Evolutionary conservation across 1,140 invertebrate genomes (phyloP).

Genomic region (Conus ventricosus): DNA sequence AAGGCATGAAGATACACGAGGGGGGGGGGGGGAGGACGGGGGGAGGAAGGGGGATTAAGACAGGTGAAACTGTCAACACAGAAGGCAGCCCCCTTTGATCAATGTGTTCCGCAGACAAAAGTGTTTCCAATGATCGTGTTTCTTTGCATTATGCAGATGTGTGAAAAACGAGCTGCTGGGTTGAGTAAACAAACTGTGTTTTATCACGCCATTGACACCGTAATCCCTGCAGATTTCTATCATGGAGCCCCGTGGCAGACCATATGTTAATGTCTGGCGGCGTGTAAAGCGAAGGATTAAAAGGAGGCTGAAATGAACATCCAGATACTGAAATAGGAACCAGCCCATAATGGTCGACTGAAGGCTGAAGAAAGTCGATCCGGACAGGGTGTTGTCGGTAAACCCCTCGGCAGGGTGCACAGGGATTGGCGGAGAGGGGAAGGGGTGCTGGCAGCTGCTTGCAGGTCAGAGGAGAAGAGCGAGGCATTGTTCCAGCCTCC

Average conservation of each 20-base stretch:
- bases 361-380: neutral
- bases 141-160: conserved; percentile 5
- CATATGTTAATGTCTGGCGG: conserved; percentile 1
- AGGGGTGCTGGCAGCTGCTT: neutral
- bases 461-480: neutral
- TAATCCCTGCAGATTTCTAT: conserved; percentile 2
- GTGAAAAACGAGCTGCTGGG: neutral
- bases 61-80: neutral
- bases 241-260: neutral
- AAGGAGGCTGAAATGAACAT: conserved; percentile 1
- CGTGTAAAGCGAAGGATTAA: neutral
- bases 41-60: neutral
- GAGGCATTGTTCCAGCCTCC: neutral
- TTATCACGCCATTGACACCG: neutral
- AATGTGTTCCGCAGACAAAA: neutral
- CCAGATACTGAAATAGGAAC: neutral
- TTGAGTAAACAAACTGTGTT: neutral
- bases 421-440: neutral
- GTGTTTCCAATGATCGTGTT: neutral
- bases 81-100: neutral
- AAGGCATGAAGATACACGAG: too few relatives aligned
- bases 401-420: neutral
- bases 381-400: neutral
- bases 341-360: neutral
- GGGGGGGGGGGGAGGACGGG: neutral